Percentiles rank a stretch among this genome's conserved stretches.
phyloP scores from a whole-genome alignment of 2,888 invertebrate genomes.

The Panopea generosa region DNA sequence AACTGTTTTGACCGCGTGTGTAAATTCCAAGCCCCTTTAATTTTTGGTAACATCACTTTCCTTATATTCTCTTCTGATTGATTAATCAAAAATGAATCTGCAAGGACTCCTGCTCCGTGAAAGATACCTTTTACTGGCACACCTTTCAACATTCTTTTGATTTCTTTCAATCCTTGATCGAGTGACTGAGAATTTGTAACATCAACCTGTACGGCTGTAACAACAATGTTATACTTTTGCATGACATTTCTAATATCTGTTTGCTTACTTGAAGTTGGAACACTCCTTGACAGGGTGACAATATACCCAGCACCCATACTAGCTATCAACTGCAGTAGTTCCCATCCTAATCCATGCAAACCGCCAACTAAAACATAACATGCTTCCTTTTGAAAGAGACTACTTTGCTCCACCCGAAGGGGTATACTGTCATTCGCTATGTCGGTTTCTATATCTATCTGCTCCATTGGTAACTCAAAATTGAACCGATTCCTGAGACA shows the following conservation, averaged over 20 bases:
- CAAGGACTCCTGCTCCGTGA: constrained; percentile 71
- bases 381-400: constrained; percentile 43
- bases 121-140: constrained; percentile 68
- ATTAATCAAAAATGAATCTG: constrained; percentile 53
- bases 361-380: constrained; percentile 71
- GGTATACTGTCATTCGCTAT: too few species aligned
- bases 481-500: too few species aligned
- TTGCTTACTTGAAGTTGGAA: constrained; percentile 35
- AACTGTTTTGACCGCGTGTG: constrained; percentile 60
- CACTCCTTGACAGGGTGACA: constrained; percentile 58
- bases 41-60: constrained; percentile 68
- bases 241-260: constrained; percentile 45
- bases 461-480: too few species aligned
- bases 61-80: constrained; percentile 57
- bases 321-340: constrained; percentile 57
- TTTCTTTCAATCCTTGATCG: constrained; percentile 2
- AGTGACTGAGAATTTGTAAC: constrained; percentile 24
- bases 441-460: too few species aligned
- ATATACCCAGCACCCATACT: constrained; percentile 65
- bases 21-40: constrained; percentile 74
- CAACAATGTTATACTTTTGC: constrained; percentile 33
- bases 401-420: background rate
- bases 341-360: constrained; percentile 72
- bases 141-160: constrained; percentile 3
- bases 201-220: constrained; percentile 62